phyloP scores from a whole-genome alignment of 2,797 vertebrate species.

The Pseudochirops cupreus region DNA sequence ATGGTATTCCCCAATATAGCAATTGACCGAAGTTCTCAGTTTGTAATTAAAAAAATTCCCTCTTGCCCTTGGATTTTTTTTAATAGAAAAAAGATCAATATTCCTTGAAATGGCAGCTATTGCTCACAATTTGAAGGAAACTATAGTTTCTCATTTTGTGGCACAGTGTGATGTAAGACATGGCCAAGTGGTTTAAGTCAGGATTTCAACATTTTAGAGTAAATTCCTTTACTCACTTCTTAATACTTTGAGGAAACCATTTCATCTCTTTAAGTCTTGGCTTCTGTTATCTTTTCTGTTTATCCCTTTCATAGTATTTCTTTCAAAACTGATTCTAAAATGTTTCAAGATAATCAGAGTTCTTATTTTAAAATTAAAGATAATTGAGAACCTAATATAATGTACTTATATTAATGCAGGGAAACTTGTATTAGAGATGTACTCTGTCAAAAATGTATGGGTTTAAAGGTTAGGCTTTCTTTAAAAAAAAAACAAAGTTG shows the following conservation, averaged over 20 bases:
- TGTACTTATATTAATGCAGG: not conserved
- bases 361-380: constrained; percentile 11
- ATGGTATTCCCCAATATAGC: constrained; percentile 65
- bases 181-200: constrained; percentile 39
- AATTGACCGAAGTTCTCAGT: constrained; percentile 63
- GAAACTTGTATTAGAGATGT: not conserved
- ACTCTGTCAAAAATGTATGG: not conserved
- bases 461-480: constrained; percentile 16
- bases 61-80: constrained; percentile 34
- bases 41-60: constrained; percentile 41
- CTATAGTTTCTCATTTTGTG: not conserved
- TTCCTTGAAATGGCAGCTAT: constrained; percentile 32
- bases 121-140: not conserved
- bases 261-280: constrained; percentile 29
- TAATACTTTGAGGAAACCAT: constrained; percentile 24
- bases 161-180: not conserved
- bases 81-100: not conserved
- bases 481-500: not conserved
- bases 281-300: constrained; percentile 20
- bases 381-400: constrained; percentile 43
- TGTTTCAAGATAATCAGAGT: constrained; percentile 36
- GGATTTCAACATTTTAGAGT: constrained; percentile 18
- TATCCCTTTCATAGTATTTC: constrained; percentile 33
- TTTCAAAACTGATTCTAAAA: constrained; percentile 41
- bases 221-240: not conserved